Evolutionary conservation across 2,888 invertebrate genomes (phyloP).

Genomic region (Eristalis arbustorum): DNA sequence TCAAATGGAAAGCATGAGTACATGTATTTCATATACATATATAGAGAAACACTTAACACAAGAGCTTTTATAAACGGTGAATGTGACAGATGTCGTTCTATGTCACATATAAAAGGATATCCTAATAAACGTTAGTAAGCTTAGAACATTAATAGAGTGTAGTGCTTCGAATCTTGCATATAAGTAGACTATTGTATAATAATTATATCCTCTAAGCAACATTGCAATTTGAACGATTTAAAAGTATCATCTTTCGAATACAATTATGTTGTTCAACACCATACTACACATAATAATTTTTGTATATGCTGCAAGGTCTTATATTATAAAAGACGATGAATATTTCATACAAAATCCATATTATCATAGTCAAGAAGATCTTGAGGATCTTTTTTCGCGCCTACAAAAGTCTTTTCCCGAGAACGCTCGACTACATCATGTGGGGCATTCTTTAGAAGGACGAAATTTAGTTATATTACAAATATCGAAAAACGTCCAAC

Average conservation of each 20-base stretch:
- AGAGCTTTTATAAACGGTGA: conserved; percentile 34
- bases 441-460: conserved; percentile 92
- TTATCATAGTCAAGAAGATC: conserved; percentile 87
- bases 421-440: conserved; percentile 85
- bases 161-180: background rate
- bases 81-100: background rate
- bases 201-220: background rate
- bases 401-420: conserved; percentile 85
- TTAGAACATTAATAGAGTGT: background rate
- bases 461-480: conserved; percentile 87
- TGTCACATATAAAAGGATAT: background rate
- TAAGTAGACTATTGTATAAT: background rate
- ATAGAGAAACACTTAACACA: background rate
- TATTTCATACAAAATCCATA: conserved; percentile 82
- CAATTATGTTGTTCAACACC: conserved; percentile 20
- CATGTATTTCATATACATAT: background rate
- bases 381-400: conserved; percentile 84
- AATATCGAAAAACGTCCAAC: conserved; percentile 86
- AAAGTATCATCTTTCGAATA: background rate
- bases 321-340: conserved; percentile 80
- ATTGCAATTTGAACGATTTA: background rate
- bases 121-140: background rate
- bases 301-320: conserved; percentile 36
- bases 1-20: background rate
- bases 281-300: conserved; percentile 13